Evolutionary conservation across 2,888 invertebrate species (phyloP), one percentile per base, ranked within the genome.

Genomic region (Stomorhina lunata): DNA sequence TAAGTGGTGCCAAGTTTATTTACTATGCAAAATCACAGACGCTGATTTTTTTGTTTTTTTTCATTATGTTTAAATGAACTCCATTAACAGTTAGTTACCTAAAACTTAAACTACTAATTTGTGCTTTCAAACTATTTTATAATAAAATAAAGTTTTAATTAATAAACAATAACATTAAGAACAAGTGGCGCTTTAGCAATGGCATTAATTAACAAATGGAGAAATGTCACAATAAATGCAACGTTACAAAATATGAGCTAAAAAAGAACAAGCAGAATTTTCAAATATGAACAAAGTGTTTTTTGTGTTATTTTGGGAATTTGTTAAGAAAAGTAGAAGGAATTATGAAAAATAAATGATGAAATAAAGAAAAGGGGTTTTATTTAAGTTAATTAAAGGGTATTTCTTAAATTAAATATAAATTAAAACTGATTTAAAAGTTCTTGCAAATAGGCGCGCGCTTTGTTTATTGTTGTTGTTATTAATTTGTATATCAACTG

Each of bases 181-280:
- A 27, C 10, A 17, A 43, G 4, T 63, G 34, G 34, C 75, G 66
- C 57, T 43, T 57, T 57, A 12, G 32, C 7, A n/a, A n/a, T 57
- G 17, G 20, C 65, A 48, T 20, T 45, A 45, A 34, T 22, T 1
- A 57, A 66, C 10, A 45, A 66, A 27, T 7, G 27, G 10, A 2
- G 29, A 55, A 48, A 45, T 69, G 68, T 40, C 59, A 77, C n/a
- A 69, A 43, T 32, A 77, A 59, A 66, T 68, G n/a, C 77, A 77
- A 77, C 68, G 68, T 77, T 77, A 77, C 68, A 55, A 48, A 57
- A 27, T 61, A 61, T 29, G 48, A 66, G 43, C 15, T 27, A 37
- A 57, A 48, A 1, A 76, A 77, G 12, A 77, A 69, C 34, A 61
- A 69, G 43, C 59, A 68, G 10, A 20, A 27, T 12, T 43, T 34